Evolutionary conservation across 1,140 invertebrate genomes (phyloP), one percentile per base, ranked within the genome.

Genomic region (Macrobrachium nipponense): DNA sequence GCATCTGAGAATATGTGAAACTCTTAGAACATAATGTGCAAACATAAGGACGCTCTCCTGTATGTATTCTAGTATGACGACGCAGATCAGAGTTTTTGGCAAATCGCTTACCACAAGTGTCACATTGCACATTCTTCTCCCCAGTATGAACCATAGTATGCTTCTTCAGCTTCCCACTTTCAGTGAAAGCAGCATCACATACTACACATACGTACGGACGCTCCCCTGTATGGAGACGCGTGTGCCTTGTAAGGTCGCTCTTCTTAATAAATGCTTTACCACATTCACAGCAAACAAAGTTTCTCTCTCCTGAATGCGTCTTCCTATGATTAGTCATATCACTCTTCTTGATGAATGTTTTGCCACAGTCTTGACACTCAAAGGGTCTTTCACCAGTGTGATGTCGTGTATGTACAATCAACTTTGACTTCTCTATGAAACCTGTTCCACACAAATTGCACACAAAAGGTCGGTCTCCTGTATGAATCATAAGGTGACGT

Each of bases 341-440:
- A 83, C 82, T 83, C 61, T 83, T 83, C 73, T 83, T 83, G 17
- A 83, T 83, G 51, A 83, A 83, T 36, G 58, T 77, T 76, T 83
- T 83, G 36, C 73, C 60, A 66, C 82, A 83, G 20, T 77, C 73
- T 27, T 75, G 61, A 58, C 82, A 83, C 72, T 83, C 73, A 64
- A 83, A 83, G n/a, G 82, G 82, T 64, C 82, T 75, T 36, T 83
- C 82, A 43, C 82, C 82, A 23, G 82, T 83, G 51, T 83, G 82
- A 64, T 83, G 82, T 23, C 82, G 58, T 61, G 51, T 83, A 23
- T 83, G 82, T 15, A 83, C 73, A 64, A 61, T 83, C 14, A 83
- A 43, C 23, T 83, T 83, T 66, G 73, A 72, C 20, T 64, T 83
- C 60, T 83, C 82, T 44, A 83, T 83, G 61, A 83, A 83, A 11